Percentiles rank a stretch among this genome's conserved stretches.
These are phyloP conservation scores for Actenoides lindsayi DNA, from an alignment of 2,113 vertebrate species.

Conservation along the genomic window DNA sequence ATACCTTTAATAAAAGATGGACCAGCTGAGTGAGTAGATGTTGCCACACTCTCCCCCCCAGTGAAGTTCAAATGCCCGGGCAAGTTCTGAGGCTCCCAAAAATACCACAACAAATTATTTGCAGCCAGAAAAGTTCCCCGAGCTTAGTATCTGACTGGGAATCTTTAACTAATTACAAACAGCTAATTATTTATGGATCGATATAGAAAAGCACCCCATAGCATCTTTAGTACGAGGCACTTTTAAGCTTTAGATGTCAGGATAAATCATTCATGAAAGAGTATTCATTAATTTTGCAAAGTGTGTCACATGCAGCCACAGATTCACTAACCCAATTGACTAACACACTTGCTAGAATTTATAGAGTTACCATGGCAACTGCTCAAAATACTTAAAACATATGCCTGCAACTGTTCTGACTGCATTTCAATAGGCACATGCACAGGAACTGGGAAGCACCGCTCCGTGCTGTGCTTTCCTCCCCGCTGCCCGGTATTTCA, in stretches of 20 bases:
- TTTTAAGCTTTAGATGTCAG: slow-evolving; percentile 46
- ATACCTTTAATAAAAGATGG: neutral
- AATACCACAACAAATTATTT: neutral
- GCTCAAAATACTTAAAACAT: slow-evolving; percentile 27
- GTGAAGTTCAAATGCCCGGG: neutral
- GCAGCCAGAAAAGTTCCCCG: neutral
- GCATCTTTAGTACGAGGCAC: neutral
- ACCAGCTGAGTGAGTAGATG: neutral
- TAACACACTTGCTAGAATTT: slow-evolving; percentile 20
- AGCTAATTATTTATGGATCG: slow-evolving; percentile 44
- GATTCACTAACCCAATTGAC: slow-evolving; percentile 32
- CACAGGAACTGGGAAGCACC: neutral
- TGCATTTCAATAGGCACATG: neutral
- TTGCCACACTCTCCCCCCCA: neutral
- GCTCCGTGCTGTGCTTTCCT: neutral
- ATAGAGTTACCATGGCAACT: slow-evolving; percentile 58
- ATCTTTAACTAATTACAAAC: slow-evolving; percentile 40
- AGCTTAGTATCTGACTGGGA: neutral
- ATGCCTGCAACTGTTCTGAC: neutral
- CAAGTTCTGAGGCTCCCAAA: neutral
- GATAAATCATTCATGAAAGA: slow-evolving; percentile 44
- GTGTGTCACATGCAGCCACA: slow-evolving; percentile 23
- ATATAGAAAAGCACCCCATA: neutral
- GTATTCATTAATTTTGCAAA: slow-evolving; percentile 44
- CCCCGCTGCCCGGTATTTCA: neutral